Conservation (phyloP, 1,140 invertebrate genomes). For the Trichonephila clavata region DNA sequence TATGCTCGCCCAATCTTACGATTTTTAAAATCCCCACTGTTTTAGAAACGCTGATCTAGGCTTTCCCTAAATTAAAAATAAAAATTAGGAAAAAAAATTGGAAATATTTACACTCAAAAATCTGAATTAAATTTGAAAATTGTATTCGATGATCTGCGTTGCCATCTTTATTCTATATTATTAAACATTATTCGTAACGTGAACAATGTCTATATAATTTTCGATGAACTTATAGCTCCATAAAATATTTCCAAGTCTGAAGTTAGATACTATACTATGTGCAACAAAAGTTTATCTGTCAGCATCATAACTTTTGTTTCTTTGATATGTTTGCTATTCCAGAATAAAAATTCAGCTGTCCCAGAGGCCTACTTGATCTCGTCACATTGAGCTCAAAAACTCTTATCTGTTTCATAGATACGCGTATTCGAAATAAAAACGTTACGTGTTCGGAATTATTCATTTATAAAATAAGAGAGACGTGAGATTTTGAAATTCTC, state of each 20-base stretch:
- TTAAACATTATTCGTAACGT: fast-evolving
- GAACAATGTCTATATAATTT: not conserved
- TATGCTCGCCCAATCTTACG: no score
- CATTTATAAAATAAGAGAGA: not conserved
- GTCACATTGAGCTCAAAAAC: not conserved
- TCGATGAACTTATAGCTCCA: not conserved
- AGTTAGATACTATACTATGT: not conserved
- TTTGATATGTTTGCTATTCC: not conserved
- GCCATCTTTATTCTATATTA: not conserved
- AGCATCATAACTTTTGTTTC: not conserved
- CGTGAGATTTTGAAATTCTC: not conserved
- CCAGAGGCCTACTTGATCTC: not conserved
- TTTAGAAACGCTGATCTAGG: no score
- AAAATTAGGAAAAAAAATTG: not conserved
- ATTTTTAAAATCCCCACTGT: no score
- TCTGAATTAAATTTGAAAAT: not conserved
- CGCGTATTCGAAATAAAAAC: not conserved
- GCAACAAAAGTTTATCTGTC: not conserved
- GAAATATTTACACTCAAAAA: not conserved
- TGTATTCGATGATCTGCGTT: not conserved
- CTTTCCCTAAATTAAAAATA: not conserved
- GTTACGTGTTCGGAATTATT: conserved; percentile 15
- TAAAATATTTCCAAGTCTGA: not conserved
- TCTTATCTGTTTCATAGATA: not conserved
- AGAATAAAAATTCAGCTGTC: not conserved